Evolutionary conservation across 2,888 invertebrate species (phyloP).

Genomic region (Kryphioiulus occultus): DNA sequence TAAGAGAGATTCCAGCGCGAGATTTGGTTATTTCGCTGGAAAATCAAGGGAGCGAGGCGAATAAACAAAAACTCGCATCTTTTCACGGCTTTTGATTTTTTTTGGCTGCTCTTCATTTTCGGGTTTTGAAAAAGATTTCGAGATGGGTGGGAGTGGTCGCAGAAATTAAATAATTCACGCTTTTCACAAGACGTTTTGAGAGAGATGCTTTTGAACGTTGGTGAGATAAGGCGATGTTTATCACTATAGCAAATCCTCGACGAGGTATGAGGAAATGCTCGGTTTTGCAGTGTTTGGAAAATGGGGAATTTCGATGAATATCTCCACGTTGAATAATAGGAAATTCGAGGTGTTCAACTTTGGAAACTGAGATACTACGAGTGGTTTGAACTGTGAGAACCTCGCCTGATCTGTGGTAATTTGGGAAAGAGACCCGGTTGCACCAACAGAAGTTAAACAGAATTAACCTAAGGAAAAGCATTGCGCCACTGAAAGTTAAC

Average conservation of each 20-base stretch:
- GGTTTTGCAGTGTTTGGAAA: neutral
- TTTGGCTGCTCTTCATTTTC: neutral
- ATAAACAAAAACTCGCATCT: neutral
- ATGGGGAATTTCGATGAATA: neutral
- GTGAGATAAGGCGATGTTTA: neutral
- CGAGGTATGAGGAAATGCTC: neutral
- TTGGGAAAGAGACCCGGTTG: neutral
- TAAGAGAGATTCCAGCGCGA: neutral
- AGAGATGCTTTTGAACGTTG: neutral
- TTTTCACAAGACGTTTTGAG: neutral
- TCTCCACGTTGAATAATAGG: neutral
- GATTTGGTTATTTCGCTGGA: neutral
- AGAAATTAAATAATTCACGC: neutral
- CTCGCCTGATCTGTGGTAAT: neutral
- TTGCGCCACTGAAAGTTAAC: no score
- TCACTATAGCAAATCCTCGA: neutral
- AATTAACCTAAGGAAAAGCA: no score
- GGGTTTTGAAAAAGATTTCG: neutral
- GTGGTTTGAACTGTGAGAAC: neutral
- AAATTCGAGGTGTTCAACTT: neutral
- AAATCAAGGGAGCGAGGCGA: neutral
- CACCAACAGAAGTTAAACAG: no score
- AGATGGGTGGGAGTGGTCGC: neutral
- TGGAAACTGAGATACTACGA: neutral
- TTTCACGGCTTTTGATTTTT: neutral